A percentile compares a stretch with the other conserved stretches of the same genome.
Conservation (phyloP, 2,888 invertebrate genomes). For the Lepidonotus clava region DNA sequence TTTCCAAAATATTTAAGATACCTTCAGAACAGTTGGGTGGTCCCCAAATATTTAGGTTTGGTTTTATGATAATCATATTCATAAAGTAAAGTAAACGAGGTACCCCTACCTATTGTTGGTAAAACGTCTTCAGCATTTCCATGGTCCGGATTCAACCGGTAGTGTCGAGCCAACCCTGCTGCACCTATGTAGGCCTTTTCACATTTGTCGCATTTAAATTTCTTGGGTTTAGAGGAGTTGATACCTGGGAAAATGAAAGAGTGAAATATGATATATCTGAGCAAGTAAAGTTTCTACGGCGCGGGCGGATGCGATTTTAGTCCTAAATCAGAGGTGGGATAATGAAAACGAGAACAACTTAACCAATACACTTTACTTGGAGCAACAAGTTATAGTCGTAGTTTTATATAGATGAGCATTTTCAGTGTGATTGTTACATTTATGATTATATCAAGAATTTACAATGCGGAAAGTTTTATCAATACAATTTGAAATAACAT, state of each 20-base stretch:
- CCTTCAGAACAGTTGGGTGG: neutral
- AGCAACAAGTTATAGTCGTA: no score
- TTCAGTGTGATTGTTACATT: no score
- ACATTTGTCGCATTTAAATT: slow-evolving; percentile 85
- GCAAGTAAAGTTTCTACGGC: neutral
- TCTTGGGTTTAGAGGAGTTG: slow-evolving; percentile 71
- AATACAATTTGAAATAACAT: no score
- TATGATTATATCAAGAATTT: no score
- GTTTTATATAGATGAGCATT: no score
- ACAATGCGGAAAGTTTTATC: no score
- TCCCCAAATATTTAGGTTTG: neutral
- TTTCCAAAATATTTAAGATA: no score
- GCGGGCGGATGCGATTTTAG: no score
- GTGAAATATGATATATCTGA: neutral
- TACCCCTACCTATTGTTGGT: no score
- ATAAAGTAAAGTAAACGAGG: neutral
- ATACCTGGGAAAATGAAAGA: slow-evolving; percentile 63
- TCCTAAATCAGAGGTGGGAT: no score
- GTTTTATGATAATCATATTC: neutral
- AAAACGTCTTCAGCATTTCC: slow-evolving; percentile 73
- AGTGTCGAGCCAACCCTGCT: slow-evolving; percentile 84
- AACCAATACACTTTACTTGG: no score
- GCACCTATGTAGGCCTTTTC: slow-evolving; percentile 85
- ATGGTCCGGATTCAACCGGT: slow-evolving; percentile 85
- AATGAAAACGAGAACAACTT: no score